These are phyloP conservation scores for Rhabdornis inornatus DNA, from an alignment of 2,113 vertebrate genomes.

Conservation along the genomic window DNA sequence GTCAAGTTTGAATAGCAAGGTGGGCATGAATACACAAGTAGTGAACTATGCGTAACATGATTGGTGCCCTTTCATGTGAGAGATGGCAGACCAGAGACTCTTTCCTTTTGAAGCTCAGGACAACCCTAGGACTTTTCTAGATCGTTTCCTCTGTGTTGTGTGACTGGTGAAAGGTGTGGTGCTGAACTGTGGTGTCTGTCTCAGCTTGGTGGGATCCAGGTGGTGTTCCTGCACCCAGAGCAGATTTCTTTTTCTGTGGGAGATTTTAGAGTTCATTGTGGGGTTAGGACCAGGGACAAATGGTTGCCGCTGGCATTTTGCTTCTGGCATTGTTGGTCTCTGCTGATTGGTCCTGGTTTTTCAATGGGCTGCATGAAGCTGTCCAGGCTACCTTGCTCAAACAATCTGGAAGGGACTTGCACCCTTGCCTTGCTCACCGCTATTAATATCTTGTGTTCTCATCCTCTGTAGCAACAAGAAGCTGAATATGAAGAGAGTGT, in stretches of 20 bases:
- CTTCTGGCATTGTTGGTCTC: background rate
- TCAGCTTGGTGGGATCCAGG: background rate
- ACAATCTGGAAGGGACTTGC: background rate
- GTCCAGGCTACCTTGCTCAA: background rate
- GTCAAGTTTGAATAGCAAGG: background rate
- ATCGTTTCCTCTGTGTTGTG: background rate
- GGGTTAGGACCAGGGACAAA: background rate
- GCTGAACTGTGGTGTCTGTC: background rate
- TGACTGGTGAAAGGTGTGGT: background rate
- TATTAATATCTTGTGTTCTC: background rate
- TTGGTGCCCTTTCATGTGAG: background rate
- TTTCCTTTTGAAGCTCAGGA: background rate
- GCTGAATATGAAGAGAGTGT: conserved; percentile 92
- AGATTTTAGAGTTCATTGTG: background rate
- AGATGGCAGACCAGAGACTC: background rate
- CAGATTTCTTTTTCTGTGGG: background rate
- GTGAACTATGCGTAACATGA: background rate
- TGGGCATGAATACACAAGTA: background rate
- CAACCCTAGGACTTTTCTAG: background rate
- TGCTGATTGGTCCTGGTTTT: background rate
- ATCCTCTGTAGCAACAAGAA: conserved; percentile 82
- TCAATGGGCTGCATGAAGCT: background rate
- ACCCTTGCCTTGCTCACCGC: background rate
- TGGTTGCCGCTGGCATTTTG: background rate
- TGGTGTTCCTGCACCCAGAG: background rate